Evolutionary conservation across 1,140 invertebrate genomes (phyloP), one percentile per base, ranked within the genome.

Genomic region (Tetragonula clypearis): DNA sequence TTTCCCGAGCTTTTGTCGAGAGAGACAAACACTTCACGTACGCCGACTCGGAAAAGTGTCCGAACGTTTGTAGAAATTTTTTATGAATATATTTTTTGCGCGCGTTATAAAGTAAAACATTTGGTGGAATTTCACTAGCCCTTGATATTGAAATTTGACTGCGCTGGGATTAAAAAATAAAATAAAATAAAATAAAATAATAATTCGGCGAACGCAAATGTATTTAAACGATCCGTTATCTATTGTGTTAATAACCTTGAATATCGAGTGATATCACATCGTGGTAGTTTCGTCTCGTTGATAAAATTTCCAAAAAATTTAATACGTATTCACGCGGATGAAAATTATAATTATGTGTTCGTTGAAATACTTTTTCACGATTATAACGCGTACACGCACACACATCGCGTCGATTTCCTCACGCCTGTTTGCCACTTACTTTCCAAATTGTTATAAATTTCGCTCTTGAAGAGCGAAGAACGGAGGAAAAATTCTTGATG

Each of bases 401-500:
- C 6, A 0, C 41, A 49, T 49, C 41, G 8, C 41, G 41, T 49
- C 41, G 8, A 49, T 49, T 49, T 49, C 6, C 41, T 49, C 41
- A 49, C 6, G 41, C 41, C 8, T 41, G 41, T 49, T 49, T 49
- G 6, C 41, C 6, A 49, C 41, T 49, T 49, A 49, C 41, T 49
- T 49, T 49, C 41, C 6, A 49, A 8, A 49, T 8, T 49, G 41
- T 11, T 8, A 49, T 49, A 49, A 49, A 49, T 62, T n/a, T n/a
- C 60, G 60, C n/a, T n/a, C 11, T n/a, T 11, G 23, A 53, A 30
- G 9, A 17, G 26, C 4, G 26, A 30, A 84, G 76, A 79, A 75
- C 71, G 55, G 74, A 69, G 76, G 41, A 35, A 87, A 77, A 86
- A 85, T 83, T 60, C 76, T 79, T 74, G 65, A 9, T 55, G 49